Evolutionary conservation across 2,888 invertebrate genomes (phyloP).

Genomic region (Thalpophila matura): DNA sequence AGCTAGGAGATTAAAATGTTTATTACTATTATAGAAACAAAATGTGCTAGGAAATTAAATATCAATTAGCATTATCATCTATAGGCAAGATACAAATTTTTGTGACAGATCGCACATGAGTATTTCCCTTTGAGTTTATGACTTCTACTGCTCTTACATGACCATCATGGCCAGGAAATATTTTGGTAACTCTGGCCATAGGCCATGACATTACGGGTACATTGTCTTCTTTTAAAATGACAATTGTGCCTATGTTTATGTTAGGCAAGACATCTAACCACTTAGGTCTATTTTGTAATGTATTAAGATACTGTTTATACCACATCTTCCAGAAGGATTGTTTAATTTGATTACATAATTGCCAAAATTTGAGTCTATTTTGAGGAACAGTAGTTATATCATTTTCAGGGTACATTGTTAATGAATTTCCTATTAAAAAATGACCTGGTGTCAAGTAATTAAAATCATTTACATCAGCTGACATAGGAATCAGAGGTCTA

Average conservation of each 20-base stretch:
- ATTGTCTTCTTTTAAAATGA: no score
- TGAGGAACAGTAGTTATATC: neutral
- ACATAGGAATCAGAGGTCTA: no score
- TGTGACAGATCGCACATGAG: neutral
- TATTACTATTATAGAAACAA: no score
- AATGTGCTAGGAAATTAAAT: no score
- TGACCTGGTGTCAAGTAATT: no score
- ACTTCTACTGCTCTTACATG: neutral
- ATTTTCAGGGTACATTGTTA: neutral
- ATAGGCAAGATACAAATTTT: neutral
- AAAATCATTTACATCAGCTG: no score
- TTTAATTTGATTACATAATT: neutral
- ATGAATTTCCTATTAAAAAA: neutral
- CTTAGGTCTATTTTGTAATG: constrained; percentile 8
- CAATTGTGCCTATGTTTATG: no score
- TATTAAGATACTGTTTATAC: neutral
- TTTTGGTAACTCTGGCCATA: no score
- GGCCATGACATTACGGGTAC: no score
- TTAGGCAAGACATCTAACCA: no score
- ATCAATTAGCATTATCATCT: neutral
- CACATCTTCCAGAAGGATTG: constrained; percentile 3
- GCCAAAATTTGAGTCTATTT: constrained; percentile 3
- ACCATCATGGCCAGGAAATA: neutral
- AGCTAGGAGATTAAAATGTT: no score
- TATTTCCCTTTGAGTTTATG: neutral